A percentile compares a stretch with the other conserved stretches of the same genome.
Evolutionary conservation across 1,140 invertebrate species (phyloP).

Genomic region (Semibalanus balanoides): DNA sequence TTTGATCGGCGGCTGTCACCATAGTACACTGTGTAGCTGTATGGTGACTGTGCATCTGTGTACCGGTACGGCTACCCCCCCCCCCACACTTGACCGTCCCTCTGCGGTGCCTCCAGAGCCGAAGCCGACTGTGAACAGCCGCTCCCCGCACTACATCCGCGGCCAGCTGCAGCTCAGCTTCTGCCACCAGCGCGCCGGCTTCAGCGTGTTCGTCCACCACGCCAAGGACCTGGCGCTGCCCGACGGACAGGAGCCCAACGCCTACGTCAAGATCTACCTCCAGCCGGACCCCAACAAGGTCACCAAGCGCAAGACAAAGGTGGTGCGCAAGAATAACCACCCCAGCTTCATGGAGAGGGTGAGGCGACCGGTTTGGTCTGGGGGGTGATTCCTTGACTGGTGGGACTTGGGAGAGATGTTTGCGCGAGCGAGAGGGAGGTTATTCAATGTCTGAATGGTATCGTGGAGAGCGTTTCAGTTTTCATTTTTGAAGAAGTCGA

Average conservation of each 20-base stretch:
- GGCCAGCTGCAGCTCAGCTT: slow-evolving; percentile 69
- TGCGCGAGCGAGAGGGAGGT: too few relatives aligned
- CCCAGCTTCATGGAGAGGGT: slow-evolving; percentile 98
- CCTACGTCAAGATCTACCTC: slow-evolving; percentile 88
- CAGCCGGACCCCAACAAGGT: slow-evolving; percentile 58
- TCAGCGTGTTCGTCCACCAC: slow-evolving; percentile 77
- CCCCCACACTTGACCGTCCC: too few relatives aligned
- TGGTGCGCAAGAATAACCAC: slow-evolving; percentile 77
- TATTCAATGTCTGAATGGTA: too few relatives aligned
- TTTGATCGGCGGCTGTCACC: too few relatives aligned
- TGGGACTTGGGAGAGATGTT: too few relatives aligned
- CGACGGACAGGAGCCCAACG: slow-evolving; percentile 63
- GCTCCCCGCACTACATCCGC: slow-evolving; percentile 19
- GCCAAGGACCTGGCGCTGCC: slow-evolving; percentile 58
- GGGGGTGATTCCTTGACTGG: background rate
- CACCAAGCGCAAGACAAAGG: slow-evolving; percentile 91
- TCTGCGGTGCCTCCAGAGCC: background rate
- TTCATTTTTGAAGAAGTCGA: too few relatives aligned
- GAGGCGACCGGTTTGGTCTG: slow-evolving; percentile 21
- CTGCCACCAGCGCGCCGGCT: slow-evolving; percentile 59
- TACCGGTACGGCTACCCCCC: too few relatives aligned
- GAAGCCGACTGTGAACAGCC: background rate
- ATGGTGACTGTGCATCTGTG: too few relatives aligned
- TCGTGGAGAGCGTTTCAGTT: too few relatives aligned
- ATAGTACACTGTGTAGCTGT: too few relatives aligned